Conservation (phyloP, 2,888 invertebrate genomes). For the Epistrophe eligans region DNA sequence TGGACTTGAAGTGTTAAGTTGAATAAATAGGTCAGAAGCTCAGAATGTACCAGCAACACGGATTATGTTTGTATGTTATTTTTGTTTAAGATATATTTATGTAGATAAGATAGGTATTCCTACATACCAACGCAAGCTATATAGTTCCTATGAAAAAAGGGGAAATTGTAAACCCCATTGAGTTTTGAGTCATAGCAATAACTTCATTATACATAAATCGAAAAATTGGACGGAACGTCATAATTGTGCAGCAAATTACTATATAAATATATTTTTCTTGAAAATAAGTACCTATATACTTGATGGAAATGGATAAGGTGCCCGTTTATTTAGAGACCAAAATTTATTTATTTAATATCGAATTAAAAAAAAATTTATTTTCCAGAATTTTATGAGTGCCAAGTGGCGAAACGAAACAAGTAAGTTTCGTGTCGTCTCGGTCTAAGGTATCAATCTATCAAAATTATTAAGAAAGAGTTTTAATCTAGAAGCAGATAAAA, state of each 20-base stretch:
- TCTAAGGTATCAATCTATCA: too few relatives aligned
- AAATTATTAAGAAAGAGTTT: too few relatives aligned
- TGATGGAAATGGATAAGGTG: too few relatives aligned
- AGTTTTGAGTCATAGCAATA: constrained; percentile 13
- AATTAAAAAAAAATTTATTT: too few relatives aligned
- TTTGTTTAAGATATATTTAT: background rate
- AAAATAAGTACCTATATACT: background rate
- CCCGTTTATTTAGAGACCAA: too few relatives aligned
- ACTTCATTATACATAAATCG: background rate
- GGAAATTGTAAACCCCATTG: constrained; percentile 27
- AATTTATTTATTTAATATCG: too few relatives aligned
- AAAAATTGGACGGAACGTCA: background rate
- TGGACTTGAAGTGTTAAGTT: constrained; percentile 55
- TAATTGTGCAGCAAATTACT: background rate
- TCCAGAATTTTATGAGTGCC: too few relatives aligned
- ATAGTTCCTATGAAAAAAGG: background rate
- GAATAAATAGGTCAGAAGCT: constrained; percentile 66
- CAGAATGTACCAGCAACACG: constrained; percentile 21
- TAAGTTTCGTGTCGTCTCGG: too few relatives aligned
- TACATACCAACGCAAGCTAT: too few relatives aligned
- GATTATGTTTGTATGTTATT: constrained; percentile 33
- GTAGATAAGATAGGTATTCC: background rate
- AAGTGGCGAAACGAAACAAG: too few relatives aligned
- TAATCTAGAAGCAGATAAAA: too few relatives aligned
- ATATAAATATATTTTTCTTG: background rate